These are phyloP conservation scores for Mesitornis unicolor DNA, from an alignment of 2,113 vertebrate species.

Conservation along the genomic window DNA sequence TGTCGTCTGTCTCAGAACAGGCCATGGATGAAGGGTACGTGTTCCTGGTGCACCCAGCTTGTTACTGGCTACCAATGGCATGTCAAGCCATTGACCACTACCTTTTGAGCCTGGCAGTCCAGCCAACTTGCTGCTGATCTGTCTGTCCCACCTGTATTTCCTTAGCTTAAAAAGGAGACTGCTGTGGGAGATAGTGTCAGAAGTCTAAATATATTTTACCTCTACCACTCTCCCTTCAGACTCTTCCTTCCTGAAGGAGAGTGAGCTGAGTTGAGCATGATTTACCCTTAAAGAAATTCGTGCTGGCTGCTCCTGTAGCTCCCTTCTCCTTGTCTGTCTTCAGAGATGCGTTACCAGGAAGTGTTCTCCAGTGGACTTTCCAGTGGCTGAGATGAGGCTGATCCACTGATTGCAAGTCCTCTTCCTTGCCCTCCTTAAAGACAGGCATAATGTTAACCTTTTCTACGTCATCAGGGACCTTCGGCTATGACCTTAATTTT, in stretches of 20 bases:
- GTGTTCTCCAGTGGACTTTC: neutral
- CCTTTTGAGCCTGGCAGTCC: neutral
- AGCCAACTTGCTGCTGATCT: neutral
- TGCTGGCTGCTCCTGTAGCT: neutral
- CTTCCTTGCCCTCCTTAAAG: neutral
- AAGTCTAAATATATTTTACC: neutral
- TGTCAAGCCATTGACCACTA: neutral
- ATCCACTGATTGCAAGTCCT: neutral
- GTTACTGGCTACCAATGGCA: neutral
- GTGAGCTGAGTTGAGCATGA: neutral
- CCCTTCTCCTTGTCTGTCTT: neutral
- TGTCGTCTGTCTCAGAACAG: neutral
- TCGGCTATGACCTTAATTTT: neutral
- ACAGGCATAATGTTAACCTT: neutral
- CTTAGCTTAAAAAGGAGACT: neutral
- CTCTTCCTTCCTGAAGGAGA: neutral
- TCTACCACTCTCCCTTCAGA: neutral
- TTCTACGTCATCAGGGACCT: neutral
- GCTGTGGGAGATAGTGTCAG: neutral
- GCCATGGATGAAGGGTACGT: accelerated
- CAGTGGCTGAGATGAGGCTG: neutral
- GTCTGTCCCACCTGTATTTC: neutral
- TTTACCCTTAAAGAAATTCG: neutral
- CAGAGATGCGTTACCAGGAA: neutral
- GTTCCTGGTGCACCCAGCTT: neutral